Evolutionary conservation across 2,113 vertebrate species (phyloP).

Genomic region (Nestor notabilis): DNA sequence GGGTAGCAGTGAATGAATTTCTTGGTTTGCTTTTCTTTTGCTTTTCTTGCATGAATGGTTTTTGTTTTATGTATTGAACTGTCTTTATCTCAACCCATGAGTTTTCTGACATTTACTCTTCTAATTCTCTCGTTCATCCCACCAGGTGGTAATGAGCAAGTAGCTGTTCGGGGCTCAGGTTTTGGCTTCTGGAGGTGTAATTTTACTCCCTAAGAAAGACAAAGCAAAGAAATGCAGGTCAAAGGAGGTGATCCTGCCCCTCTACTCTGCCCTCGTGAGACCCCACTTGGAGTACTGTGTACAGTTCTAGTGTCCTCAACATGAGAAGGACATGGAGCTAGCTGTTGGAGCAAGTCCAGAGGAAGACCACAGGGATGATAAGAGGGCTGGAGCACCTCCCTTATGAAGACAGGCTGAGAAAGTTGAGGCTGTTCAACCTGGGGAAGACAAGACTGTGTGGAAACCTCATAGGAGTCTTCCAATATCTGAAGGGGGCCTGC

Average conservation of each 20-base stretch:
- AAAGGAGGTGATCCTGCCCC: not conserved
- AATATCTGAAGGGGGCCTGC: not conserved
- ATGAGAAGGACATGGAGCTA: not conserved
- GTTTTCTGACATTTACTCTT: not conserved
- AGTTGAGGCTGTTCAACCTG: not conserved
- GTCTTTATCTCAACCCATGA: not conserved
- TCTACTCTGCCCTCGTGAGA: not conserved
- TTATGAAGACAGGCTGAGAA: not conserved
- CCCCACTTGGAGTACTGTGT: not conserved
- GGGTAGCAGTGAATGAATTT: not conserved
- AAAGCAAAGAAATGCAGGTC: not conserved
- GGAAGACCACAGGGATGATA: not conserved
- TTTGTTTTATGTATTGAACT: not conserved
- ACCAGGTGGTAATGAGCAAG: not conserved
- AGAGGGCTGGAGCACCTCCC: not conserved
- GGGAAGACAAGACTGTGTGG: not conserved
- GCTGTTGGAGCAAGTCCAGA: not conserved
- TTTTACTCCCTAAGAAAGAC: not conserved
- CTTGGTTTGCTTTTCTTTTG: not conserved
- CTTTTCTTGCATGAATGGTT: not conserved
- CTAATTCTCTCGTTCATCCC: not conserved
- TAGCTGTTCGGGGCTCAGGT: not conserved
- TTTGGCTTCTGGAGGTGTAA: not conserved
- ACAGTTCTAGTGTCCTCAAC: not conserved
- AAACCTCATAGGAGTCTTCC: not conserved